Base-by-base conservation (phyloP, 2,797 vertebrate species). In the Oreortyx pictus region DNA sequence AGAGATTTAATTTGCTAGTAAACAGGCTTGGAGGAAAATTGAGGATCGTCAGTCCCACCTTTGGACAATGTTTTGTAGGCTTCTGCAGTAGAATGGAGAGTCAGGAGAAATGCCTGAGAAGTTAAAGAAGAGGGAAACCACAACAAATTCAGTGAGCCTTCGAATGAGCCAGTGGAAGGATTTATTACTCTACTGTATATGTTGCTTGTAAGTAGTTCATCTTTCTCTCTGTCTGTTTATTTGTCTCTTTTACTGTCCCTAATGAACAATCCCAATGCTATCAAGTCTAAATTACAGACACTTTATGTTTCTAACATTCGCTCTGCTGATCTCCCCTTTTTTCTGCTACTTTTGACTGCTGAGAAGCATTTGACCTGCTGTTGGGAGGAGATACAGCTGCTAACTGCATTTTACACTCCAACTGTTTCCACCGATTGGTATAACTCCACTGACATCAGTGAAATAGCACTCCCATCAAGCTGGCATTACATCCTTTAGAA, bases 371-470 rank as follows among this genome's bases (percentile, higher is more conserved):
- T 94, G 89, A 86, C 64, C 92, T 84, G 67, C 85, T 79, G 33
- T 41, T 96, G 90, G 87, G 87, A 95, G 80, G 57, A 91, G 77
- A 93, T 89, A 77, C 80, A 96, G 90, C 85, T 96, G 93, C 82
- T 89, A 49, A 59, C 71, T 76, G 64, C 71, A 73, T 93, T 95
- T 44, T 94, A 84, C 52, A 39, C 24, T 81, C 50, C 31, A 91
- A 95, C 86, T 93, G 66, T 78, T 93, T 95, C 78, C 56, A 56
- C 37, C 0, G 0, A 44, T 70, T 70, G 41, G 67, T 92, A 14
- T 33, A 86, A 74, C 41, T 83, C 79, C 49, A 71, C 41, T 77
- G 82, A 92, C 91, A 86, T 46, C 41, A 57, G 60, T 16, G 44
- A 88, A 49, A 94, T 7, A 88, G 20, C 9, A 39, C 14, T 73